phyloP scores from a whole-genome alignment of 2,113 vertebrate genomes.

The Oryzias javanicus region DNA sequence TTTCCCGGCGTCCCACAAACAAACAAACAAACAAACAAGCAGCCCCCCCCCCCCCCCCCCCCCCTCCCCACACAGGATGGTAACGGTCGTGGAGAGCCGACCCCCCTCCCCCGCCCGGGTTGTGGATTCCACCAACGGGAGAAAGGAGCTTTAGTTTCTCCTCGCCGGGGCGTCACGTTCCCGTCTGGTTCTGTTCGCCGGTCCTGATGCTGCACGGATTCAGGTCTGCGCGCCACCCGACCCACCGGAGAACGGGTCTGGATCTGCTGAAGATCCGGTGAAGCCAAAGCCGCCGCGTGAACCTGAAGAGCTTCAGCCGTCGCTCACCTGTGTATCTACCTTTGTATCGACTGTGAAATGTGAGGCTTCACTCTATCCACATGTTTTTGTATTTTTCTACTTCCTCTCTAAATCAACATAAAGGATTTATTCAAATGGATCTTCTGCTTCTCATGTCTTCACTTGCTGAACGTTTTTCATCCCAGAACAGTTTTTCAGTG shows the following conservation, averaged over 20 bases:
- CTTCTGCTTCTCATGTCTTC: neutral
- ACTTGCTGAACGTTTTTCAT: neutral
- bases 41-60: constrained; percentile 19
- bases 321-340: no score
- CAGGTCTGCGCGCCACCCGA: no score
- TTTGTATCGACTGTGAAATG: constrained; percentile 80
- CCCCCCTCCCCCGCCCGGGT: constrained; percentile 35
- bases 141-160: constrained; percentile 29
- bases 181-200: constrained; percentile 46
- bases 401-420: constrained; percentile 66
- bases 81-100: constrained; percentile 46
- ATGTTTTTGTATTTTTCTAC: constrained; percentile 88
- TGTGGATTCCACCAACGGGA: constrained; percentile 42
- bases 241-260: no score
- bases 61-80: no score
- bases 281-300: no score
- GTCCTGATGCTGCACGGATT: constrained; percentile 24
- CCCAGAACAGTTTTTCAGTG: neutral
- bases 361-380: constrained; percentile 75
- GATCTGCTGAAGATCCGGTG: no score
- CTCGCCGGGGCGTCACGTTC: constrained; percentile 30
- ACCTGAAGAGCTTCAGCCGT: no score
- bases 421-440: constrained; percentile 55
- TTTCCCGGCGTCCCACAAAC: constrained; percentile 11
- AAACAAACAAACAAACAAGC: constrained; percentile 17